Conservation (phyloP, 2,113 vertebrate species). For the Callionymus lyra region DNA sequence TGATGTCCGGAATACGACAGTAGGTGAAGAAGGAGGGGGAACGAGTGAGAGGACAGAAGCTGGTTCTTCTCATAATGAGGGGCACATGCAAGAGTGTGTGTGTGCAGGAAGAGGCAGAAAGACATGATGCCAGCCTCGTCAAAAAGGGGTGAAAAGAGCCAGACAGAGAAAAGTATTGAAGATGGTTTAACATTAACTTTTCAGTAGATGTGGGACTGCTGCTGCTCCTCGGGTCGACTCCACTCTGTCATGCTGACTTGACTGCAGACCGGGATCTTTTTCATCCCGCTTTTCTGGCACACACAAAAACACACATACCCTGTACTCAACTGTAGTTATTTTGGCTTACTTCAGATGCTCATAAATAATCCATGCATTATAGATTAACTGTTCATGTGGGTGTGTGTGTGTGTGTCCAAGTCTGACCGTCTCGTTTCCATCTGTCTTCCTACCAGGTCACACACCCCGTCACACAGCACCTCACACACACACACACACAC, state of each 20-base stretch:
- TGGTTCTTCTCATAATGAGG: conserved; percentile 49
- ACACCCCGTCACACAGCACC: conserved; percentile 31
- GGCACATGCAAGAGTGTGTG: conserved; percentile 4
- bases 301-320: conserved; percentile 4
- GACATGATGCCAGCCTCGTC: conserved; percentile 2
- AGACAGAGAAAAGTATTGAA: conserved; percentile 34
- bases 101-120: conserved; percentile 1
- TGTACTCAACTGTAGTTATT: conserved; percentile 27
- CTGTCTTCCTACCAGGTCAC: conserved; percentile 48
- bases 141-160: conserved; percentile 9
- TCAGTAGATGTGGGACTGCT: conserved; percentile 47
- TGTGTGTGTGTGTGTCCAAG: conserved; percentile 18
- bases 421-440: conserved; percentile 60
- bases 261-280: conserved; percentile 18
- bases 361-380: conserved; percentile 56
- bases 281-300: neutral
- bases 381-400: conserved; percentile 36
- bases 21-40: conserved; percentile 38
- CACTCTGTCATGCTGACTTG: conserved; percentile 16
- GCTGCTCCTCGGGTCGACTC: conserved; percentile 17
- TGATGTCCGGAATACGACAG: conserved; percentile 50
- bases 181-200: conserved; percentile 56
- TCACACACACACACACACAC: conserved; percentile 42
- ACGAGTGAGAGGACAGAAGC: conserved; percentile 23
- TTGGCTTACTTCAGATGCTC: conserved; percentile 18